Conservation (phyloP, 2,797 vertebrate genomes). For the Bryconaethiops microstoma region DNA sequence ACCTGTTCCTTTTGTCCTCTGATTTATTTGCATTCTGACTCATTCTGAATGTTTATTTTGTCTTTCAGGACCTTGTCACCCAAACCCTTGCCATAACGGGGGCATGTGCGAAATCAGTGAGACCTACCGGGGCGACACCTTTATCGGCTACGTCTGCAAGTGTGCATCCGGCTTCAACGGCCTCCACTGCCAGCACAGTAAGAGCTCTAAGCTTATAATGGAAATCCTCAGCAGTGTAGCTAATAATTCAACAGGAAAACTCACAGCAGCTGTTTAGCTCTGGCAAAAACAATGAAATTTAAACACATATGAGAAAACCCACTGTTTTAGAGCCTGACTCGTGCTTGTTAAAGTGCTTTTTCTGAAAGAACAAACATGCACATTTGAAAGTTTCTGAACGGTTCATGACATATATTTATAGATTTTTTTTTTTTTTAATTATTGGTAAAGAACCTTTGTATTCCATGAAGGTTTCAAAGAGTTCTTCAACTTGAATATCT, state of each 20-base stretch:
- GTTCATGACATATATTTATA: not conserved
- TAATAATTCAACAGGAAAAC: conserved; percentile 3
- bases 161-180: conserved; percentile 93
- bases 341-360: not conserved
- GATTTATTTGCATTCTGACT: not conserved
- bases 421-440: no score
- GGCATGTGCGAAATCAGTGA: conserved; percentile 95
- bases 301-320: not conserved
- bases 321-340: not conserved
- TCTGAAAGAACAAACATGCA: conserved; percentile 23
- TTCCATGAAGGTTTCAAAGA: no score
- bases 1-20: not conserved
- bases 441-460: no score
- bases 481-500: no score
- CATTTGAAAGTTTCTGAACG: conserved; percentile 1
- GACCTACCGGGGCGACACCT: conserved; percentile 94
- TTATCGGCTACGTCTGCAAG: conserved; percentile 96
- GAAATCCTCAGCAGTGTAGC: not conserved
- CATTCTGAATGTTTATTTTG: conserved; percentile 4
- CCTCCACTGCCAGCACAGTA: conserved; percentile 98
- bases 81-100: conserved; percentile 97
- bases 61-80: conserved; percentile 88
- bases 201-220: conserved; percentile 67
- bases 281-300: not conserved
- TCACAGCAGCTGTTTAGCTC: not conserved